phyloP scores from a whole-genome alignment of 1,140 invertebrate genomes.

The Drosophila saltans region DNA sequence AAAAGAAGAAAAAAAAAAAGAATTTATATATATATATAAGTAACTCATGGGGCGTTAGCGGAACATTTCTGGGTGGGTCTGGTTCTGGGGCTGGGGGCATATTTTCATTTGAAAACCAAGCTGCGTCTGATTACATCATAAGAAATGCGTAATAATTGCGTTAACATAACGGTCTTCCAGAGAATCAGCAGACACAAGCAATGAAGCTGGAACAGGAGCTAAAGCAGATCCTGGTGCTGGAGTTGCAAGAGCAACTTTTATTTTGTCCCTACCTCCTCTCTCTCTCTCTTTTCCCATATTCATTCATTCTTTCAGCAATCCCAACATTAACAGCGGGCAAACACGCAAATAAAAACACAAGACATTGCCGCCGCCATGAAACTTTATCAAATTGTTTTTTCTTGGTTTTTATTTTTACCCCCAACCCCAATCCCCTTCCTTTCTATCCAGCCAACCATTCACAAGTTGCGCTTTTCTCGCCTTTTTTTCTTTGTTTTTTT shows the following conservation, averaged over 20 bases:
- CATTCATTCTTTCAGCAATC: slow-evolving; percentile 1
- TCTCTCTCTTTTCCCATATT: no score
- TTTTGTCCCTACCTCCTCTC: slow-evolving; percentile 5
- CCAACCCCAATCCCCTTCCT: not conserved
- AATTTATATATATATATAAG: not conserved
- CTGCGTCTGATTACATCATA: slow-evolving; percentile 81
- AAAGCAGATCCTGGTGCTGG: not conserved
- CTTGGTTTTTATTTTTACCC: slow-evolving; percentile 1
- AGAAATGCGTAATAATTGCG: slow-evolving; percentile 82
- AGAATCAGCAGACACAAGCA: slow-evolving; percentile 19
- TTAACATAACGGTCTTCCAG: slow-evolving; percentile 68
- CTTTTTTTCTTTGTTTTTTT: not conserved
- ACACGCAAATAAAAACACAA: slow-evolving; percentile 40
- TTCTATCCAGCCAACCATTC: slow-evolving; percentile 1
- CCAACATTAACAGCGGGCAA: slow-evolving; percentile 39
- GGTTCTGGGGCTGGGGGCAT: slow-evolving; percentile 31
- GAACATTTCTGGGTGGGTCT: slow-evolving; percentile 20
- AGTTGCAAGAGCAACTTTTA: slow-evolving; percentile 22
- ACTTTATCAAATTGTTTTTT: slow-evolving; percentile 49
- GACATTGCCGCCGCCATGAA: slow-evolving; percentile 21
- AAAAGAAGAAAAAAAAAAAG: not conserved
- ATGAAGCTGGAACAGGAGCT: not conserved
- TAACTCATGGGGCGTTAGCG: slow-evolving; percentile 14
- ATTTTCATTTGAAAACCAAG: slow-evolving; percentile 77
- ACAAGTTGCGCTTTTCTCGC: slow-evolving; percentile 52